Evolutionary conservation across 2,797 vertebrate genomes (phyloP), one percentile per base, ranked within the genome.

Genomic region (Coilia nasus): DNA sequence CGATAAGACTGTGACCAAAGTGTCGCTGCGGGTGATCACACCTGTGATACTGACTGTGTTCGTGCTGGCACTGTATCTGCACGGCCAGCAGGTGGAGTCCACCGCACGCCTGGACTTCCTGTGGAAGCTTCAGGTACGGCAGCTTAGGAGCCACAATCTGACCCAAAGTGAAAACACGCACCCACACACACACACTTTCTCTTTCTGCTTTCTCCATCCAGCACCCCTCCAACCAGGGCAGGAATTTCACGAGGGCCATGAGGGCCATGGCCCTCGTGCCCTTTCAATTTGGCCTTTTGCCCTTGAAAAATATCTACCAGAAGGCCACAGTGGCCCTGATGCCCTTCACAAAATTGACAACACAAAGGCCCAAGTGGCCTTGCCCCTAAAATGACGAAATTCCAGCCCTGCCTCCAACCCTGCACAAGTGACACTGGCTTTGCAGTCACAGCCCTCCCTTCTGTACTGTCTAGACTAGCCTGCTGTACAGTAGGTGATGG

Each of bases 61-160:
- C 10, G 97, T 98, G 0, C 93, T 99, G 93, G 98, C 98, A 0
- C 96, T 99, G 57, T 99, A 99, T 92, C 94, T 99, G 90, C 98
- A 99, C 0, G 97, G 97, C 62, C 98, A 98, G 94, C 98, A 99
- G 95, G 97, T 99, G 85, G 98, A 99, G 92, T 99, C 98, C 28
- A 99, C 98, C 0, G 97, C 98, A n/a, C 97, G 98, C 54, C 96
- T 99, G 0, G 98, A 99, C 93, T 99, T 99, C 93, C 97, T 99
- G 90, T 99, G 98, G 98, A 99, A 99, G 92, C 95, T 99, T 85
- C 98, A 99, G 98, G 98, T 99, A 92, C 17, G 83, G 10, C 62
- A 64, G 23, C 12, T 6, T 14, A 75, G 6, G 62, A 67, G 62
- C 3, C 62, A 9, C 62, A 67, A 0, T 25, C 62, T 23, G 23